These are phyloP conservation scores for Pseudanteris insignis DNA, from an alignment of 2,888 invertebrate genomes.

Conservation along the genomic window DNA sequence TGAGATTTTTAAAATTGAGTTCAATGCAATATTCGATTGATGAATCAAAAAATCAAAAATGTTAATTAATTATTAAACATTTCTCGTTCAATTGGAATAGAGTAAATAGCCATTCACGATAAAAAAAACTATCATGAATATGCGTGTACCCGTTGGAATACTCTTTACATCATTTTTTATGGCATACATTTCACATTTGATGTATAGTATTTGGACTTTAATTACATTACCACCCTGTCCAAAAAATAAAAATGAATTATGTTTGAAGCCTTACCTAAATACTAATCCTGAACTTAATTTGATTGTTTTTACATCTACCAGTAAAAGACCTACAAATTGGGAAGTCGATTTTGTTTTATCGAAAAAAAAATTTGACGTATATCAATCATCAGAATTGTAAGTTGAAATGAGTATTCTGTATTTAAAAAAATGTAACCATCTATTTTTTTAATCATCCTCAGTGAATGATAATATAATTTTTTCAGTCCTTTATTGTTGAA, in stretches of 20 bases:
- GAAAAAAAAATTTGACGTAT: constrained; percentile 74
- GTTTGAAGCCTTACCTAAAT: constrained; percentile 77
- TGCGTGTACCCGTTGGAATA: constrained; percentile 70
- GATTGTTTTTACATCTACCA: constrained; percentile 75
- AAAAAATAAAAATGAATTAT: constrained; percentile 71
- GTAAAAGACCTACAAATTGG: constrained; percentile 69
- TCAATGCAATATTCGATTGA: too few species aligned
- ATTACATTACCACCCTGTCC: constrained; percentile 78
- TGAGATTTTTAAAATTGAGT: too few species aligned
- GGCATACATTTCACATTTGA: constrained; percentile 77
- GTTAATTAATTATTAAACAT: too few species aligned
- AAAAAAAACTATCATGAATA: constrained; percentile 48
- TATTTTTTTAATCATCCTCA: not conserved
- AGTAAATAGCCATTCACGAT: too few species aligned
- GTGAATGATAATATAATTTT: constrained; percentile 29
- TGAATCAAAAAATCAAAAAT: too few species aligned
- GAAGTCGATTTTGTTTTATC: constrained; percentile 73
- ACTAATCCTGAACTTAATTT: constrained; percentile 76
- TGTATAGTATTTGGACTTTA: constrained; percentile 79
- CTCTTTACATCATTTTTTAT: constrained; percentile 74
- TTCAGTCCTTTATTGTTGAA: constrained; percentile 75
- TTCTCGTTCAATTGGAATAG: too few species aligned
- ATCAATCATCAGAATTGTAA: constrained; percentile 69
- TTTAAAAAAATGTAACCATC: not conserved
- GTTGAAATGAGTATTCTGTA: constrained; percentile 47